Conservation (phyloP, 2,888 invertebrate species). For the Scrobipalpa atriplicella region DNA sequence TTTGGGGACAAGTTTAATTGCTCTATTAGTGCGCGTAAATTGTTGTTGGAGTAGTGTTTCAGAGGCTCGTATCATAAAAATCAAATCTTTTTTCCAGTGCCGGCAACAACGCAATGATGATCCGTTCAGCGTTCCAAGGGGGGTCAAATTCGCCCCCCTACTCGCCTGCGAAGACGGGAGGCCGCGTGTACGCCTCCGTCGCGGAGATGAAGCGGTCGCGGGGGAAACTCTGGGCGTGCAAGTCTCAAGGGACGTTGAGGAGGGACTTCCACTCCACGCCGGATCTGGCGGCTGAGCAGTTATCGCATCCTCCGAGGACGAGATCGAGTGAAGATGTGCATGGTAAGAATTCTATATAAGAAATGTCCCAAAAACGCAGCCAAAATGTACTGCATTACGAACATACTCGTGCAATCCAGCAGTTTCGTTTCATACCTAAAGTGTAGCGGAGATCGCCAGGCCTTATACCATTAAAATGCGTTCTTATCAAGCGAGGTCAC, state of each 20-base stretch:
- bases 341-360: conserved; percentile 51
- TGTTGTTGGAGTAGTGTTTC: too few species aligned
- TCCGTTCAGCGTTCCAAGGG: conserved; percentile 88
- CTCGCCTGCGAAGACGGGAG: conserved; percentile 85
- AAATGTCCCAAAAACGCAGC: too few species aligned
- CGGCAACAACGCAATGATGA: conserved; percentile 86
- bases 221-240: conserved; percentile 83
- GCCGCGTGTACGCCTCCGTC: conserved; percentile 94
- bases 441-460: too few species aligned
- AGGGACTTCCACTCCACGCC: conserved; percentile 96
- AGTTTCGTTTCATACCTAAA: too few species aligned
- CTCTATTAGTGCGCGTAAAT: too few species aligned
- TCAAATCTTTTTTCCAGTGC: conserved; percentile 52
- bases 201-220: conserved; percentile 96
- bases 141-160: conserved; percentile 84
- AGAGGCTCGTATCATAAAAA: not conserved
- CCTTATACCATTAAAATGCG: too few species aligned
- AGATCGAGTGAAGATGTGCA: conserved; percentile 75
- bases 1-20: too few species aligned
- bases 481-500: too few species aligned
- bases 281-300: conserved; percentile 84
- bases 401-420: too few species aligned
- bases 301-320: conserved; percentile 61
- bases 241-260: conserved; percentile 83
- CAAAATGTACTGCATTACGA: too few species aligned